These are phyloP conservation scores for Lytechinus pictus DNA, from an alignment of 35 echinoderm and acorn worm genomes.

Conservation along the genomic window DNA sequence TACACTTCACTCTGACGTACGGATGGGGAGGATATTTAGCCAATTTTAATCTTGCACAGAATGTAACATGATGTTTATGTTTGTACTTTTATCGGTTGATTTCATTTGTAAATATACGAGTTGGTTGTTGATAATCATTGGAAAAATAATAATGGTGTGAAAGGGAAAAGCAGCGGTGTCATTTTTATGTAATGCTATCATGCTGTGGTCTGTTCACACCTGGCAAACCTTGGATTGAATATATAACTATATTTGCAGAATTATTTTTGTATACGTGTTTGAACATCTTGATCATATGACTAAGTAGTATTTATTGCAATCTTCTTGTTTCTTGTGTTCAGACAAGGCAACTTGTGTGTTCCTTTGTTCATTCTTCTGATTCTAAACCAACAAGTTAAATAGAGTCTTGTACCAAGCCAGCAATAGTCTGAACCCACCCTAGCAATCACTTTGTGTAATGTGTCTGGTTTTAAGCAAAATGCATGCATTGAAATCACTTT, in stretches of 20 bases:
- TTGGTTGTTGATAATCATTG: constrained; percentile 13
- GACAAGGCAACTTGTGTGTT: not conserved
- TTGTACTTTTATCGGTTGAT: not conserved
- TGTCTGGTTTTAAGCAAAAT: too few relatives aligned
- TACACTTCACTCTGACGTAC: not conserved
- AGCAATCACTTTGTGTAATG: too few relatives aligned
- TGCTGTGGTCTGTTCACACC: not conserved
- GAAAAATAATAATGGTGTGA: not conserved
- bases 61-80: not conserved
- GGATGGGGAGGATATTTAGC: not conserved
- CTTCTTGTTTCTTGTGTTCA: not conserved
- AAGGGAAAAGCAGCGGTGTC: not conserved
- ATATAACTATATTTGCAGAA: constrained; percentile 20
- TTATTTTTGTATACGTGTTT: constrained; percentile 7
- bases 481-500: too few relatives aligned
- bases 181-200: not conserved
- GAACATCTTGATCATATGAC: not conserved
- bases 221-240: not conserved
- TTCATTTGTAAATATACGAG: not conserved
- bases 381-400: too few relatives aligned
- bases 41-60: not conserved
- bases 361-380: too few relatives aligned
- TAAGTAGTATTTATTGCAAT: not conserved
- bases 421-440: too few relatives aligned
- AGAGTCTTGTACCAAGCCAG: too few relatives aligned